These are phyloP conservation scores for Phanerotoma sp. DNA, from an alignment of 2,888 invertebrate species.

Conservation along the genomic window DNA sequence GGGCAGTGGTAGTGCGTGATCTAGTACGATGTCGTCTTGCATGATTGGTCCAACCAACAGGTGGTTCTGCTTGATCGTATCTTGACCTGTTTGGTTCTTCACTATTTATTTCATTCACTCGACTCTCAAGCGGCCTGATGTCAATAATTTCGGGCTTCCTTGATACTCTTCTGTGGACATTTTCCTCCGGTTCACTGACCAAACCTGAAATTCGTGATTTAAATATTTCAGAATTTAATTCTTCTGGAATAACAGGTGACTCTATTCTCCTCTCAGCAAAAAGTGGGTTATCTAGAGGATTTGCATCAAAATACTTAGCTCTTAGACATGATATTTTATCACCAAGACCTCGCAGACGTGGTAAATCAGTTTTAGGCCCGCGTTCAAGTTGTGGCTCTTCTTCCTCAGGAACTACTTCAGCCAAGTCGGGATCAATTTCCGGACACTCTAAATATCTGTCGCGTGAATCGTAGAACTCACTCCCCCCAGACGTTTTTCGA, in stretches of 20 bases:
- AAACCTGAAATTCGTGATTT: constrained; percentile 40
- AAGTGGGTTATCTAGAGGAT: constrained; percentile 75
- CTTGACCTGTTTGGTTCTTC: constrained; percentile 9
- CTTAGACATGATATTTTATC: constrained; percentile 76
- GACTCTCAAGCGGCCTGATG: constrained; percentile 13
- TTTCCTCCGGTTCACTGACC: constrained; percentile 37
- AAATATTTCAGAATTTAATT: constrained; percentile 41
- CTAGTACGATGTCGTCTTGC: constrained; percentile 7
- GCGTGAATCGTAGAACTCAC: constrained; percentile 72
- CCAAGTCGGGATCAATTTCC: constrained; percentile 49
- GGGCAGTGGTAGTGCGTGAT: constrained; percentile 26
- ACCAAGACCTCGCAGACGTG: constrained; percentile 66
- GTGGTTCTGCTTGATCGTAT: constrained; percentile 2
- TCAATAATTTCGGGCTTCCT: constrained; percentile 43
- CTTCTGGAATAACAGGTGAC: constrained; percentile 40
- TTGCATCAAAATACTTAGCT: constrained; percentile 71
- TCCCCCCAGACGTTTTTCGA: constrained; percentile 65
- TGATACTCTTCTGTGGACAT: constrained; percentile 37
- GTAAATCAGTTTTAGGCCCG: constrained; percentile 42
- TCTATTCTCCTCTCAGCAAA: constrained; percentile 59
- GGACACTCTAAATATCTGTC: constrained; percentile 52
- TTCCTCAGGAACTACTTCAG: constrained; percentile 44
- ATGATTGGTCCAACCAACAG: constrained; percentile 1
- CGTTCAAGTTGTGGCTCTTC: constrained; percentile 42
- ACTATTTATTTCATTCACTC: constrained; percentile 4